Evolutionary conservation across 2,888 invertebrate species (phyloP).

Genomic region (Hartigia nigra): DNA sequence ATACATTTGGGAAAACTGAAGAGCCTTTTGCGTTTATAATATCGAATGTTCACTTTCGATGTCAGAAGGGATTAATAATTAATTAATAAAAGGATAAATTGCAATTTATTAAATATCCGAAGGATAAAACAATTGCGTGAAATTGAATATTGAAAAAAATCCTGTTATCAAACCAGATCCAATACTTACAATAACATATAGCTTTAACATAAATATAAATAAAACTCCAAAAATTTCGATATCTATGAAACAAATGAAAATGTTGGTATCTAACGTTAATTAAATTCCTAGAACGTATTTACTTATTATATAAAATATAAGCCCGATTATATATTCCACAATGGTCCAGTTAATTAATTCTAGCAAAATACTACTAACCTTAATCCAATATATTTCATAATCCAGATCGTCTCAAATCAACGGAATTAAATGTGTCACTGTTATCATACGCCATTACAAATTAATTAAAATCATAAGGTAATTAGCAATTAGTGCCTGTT

Average conservation of each 20-base stretch:
- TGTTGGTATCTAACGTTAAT: neutral
- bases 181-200: no score
- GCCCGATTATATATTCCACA: no score
- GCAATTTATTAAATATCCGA: neutral
- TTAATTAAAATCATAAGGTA: conserved; percentile 35
- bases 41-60: no score
- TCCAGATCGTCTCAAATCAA: neutral
- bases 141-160: neutral
- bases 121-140: neutral
- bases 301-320: neutral
- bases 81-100: no score
- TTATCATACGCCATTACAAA: conserved; percentile 16
- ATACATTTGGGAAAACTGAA: neutral
- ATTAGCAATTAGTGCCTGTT: conserved; percentile 37
- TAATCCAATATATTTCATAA: neutral
- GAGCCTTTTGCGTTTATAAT: neutral
- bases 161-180: no score
- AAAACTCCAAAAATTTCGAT: no score
- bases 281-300: neutral
- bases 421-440: neutral
- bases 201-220: no score
- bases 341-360: neutral
- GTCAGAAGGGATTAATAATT: no score
- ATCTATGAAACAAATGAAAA: no score
- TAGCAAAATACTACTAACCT: neutral